A percentile compares a stretch with the other conserved stretches of the same genome.
phyloP scores from a whole-genome alignment of 1,140 invertebrate genomes.

The Calliopsis andreniformis region DNA sequence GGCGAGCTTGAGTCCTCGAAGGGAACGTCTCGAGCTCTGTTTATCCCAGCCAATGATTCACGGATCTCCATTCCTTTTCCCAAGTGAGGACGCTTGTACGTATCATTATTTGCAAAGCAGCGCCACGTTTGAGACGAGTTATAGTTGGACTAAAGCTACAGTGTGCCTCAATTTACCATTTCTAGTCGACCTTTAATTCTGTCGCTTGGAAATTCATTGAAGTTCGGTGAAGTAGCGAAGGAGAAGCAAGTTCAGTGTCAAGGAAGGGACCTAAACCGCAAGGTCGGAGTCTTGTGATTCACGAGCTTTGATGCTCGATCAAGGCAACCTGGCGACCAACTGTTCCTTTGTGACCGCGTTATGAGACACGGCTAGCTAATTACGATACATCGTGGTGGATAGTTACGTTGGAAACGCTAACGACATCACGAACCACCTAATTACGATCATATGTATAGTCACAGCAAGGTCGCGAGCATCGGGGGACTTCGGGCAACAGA shows the following conservation, averaged over 20 bases:
- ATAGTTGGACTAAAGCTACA: too few species aligned
- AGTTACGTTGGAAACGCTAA: constrained; percentile 11
- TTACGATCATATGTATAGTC: background rate
- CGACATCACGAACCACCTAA: constrained; percentile 19
- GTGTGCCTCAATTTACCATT: too few species aligned
- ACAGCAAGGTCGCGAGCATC: background rate
- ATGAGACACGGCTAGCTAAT: background rate
- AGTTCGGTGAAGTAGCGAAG: too few species aligned
- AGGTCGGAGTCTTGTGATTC: background rate
- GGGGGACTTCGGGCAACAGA: background rate
- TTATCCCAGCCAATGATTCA: too few species aligned
- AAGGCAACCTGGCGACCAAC: background rate
- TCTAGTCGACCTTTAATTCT: too few species aligned
- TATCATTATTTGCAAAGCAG: too few species aligned
- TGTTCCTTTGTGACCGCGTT: background rate
- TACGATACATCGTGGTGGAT: background rate
- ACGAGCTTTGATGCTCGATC: background rate
- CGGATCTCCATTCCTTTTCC: too few species aligned
- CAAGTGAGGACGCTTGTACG: too few species aligned
- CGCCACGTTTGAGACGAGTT: too few species aligned
- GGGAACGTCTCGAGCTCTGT: too few species aligned
- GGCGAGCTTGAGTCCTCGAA: too few species aligned
- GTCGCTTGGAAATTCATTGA: too few species aligned
- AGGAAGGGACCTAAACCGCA: background rate
- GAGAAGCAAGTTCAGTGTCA: background rate